Base-by-base conservation (phyloP, 2,113 vertebrate genomes). In the Regulus satrapa region DNA sequence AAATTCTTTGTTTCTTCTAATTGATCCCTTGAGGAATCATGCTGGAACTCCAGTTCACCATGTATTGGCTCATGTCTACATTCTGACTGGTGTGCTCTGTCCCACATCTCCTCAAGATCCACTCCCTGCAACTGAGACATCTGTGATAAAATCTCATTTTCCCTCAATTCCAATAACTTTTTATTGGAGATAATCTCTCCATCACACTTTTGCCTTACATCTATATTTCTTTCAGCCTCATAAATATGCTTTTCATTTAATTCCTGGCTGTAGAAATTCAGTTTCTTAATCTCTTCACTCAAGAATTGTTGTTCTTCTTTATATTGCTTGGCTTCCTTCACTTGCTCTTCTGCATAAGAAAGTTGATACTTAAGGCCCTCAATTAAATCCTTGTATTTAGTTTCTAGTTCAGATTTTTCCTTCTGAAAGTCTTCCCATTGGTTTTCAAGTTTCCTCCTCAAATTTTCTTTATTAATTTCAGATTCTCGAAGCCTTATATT, bases 271-370 rank as follows among this genome's bases (percentile, higher is more conserved):
- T 92, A 84, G 36, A 46, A 84, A 55, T 93, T 92, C n/a, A 97
- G 77, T 61, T 68, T 77, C 63, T 80, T 58, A 89, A 98, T 94
- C 68, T 99, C 97, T 59, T 89, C 76, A 93, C 98, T 98, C 49
- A 98, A 96, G 31, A 74, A 88, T 67, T 98, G 97, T 62, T 98
- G 98, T 85, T 98, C 98, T 16, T 85, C 91, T 92, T 98, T 98
- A 55, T 96, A 97, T 58, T 41, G 92, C 59, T 97, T 97, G 40
- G 96, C 94, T 89, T 98, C 98, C 68, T 95, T 93, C 51, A 96
- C 97, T 87, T 96, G 97, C 64, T 85, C 95, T 89, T 98, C 97
- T 62, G 97, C 91, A 59, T 78, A 83, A 88, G 88, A 96, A 32
- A 97, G 75, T 15, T 92, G 92, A 64, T 77, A 36, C 31, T 81